These are phyloP conservation scores for Microcebus jonahi DNA, from an alignment of 2,113 vertebrate genomes.

Conservation along the genomic window DNA sequence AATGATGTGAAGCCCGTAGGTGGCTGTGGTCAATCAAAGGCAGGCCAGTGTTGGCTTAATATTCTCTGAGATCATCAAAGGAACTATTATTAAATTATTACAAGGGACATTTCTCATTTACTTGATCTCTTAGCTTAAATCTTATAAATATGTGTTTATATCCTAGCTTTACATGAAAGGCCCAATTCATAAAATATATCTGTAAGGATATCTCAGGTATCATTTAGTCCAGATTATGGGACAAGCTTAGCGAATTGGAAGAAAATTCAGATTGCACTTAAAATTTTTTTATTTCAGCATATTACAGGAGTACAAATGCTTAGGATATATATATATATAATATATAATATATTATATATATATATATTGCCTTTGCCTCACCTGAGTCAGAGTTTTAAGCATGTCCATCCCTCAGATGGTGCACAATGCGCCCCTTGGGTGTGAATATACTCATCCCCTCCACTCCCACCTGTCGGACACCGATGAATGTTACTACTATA, in stretches of 20 bases:
- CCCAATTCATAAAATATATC: not conserved
- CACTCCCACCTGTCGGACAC: no score
- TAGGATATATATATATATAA: no score
- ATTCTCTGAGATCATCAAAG: not conserved
- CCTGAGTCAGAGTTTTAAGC: no score
- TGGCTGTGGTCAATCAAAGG: not conserved
- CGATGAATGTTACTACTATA: no score
- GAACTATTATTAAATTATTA: not conserved
- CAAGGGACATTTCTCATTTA: not conserved
- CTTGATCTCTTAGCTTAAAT: conserved; percentile 6
- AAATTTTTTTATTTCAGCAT: no score
- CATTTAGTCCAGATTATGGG: not conserved
- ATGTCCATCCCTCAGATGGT: no score
- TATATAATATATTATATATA: no score
- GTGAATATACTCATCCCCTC: no score
- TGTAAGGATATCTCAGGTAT: not conserved
- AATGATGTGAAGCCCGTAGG: not conserved
- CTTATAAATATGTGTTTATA: not conserved
- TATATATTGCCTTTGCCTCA: no score
- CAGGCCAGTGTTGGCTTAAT: not conserved
- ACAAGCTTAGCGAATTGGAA: not conserved
- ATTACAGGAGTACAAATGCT: no score
- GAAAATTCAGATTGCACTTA: not conserved
- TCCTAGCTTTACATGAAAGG: conserved; percentile 6
- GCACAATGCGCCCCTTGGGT: no score